Evolutionary conservation across 2,113 vertebrate genomes (phyloP), one percentile per base, ranked within the genome.

Genomic region (Clarias gariepinus): DNA sequence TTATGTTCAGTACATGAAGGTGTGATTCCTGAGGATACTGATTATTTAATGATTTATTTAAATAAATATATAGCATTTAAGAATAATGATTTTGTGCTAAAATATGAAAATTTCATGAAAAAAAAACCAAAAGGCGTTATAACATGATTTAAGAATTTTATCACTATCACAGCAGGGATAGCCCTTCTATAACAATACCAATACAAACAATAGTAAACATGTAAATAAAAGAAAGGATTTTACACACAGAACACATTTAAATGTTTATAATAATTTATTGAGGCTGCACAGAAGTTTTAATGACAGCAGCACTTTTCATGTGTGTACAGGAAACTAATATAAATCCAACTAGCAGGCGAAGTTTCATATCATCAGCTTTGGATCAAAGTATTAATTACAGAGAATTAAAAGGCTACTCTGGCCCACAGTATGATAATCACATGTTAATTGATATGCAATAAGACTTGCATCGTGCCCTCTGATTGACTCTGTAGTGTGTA

Each of bases 401-500:
- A 68, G n/a, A 8, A 71, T 28, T 3, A 16, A 57, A 30, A 18
- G 28, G 18, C 11, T 2, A 25, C 18, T 16, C 55, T 0, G 12
- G 30, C 21, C 36, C n/a, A 41, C 7, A 25, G 16, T 78, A 66
- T 52, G 18, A 53, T 53, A 57, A 78, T 61, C 30, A 77, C 36
- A 60, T 71, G 3, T 21, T 84, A 30, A 53, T 8, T 7, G n/a
- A 13, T 25, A 61, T 76, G 73, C 12, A 85, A 53, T 78, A 25
- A 52, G 18, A 25, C 11, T 16, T 55, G 74, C 30, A 19, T 63
- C 21, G 28, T 78, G 69, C 8, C 8, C 23, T 63, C 30, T 52
- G 36, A 52, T 47, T 76, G 57, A 60, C 84, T 85, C 19, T 61
- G 73, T 64, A 64, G 76, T 33, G 84, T 63, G 13, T 74, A 1